Conservation (phyloP, 2,888 invertebrate species). For the Uloborus plumipes region DNA sequence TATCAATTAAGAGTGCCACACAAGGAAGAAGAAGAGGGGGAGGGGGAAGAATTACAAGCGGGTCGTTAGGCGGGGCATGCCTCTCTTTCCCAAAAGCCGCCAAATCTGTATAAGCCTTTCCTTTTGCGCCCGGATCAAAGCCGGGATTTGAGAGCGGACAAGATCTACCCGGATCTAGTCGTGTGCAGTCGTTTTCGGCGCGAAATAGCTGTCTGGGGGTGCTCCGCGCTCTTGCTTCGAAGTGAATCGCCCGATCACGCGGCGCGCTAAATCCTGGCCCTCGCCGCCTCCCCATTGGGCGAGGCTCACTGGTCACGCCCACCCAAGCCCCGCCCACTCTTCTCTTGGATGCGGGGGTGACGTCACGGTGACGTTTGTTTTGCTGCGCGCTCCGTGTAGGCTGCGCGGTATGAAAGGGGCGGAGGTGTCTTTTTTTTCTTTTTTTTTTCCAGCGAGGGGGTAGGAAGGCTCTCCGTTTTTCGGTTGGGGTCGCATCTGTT, state of each 20-base stretch:
- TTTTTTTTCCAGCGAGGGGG: slow-evolving; percentile 15
- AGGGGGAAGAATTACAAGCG: slow-evolving; percentile 39
- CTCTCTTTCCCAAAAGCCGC: slow-evolving; percentile 24
- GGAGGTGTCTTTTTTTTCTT: slow-evolving; percentile 26
- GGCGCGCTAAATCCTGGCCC: slow-evolving; percentile 57
- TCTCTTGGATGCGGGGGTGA: too few species aligned
- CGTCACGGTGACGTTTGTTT: slow-evolving; percentile 34
- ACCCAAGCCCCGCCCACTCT: too few species aligned
- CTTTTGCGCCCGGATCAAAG: slow-evolving; percentile 49
- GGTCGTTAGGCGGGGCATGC: slow-evolving; percentile 61
- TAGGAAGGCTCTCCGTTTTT: slow-evolving; percentile 31
- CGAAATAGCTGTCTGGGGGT: slow-evolving; percentile 32
- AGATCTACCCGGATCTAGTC: slow-evolving; percentile 44
- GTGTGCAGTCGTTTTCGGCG: slow-evolving; percentile 40
- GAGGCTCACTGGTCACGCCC: slow-evolving; percentile 1
- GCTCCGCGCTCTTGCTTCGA: slow-evolving; percentile 26
- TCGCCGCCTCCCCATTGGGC: slow-evolving; percentile 35
- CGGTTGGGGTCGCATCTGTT: slow-evolving; percentile 32
- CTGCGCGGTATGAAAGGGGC: slow-evolving; percentile 5
- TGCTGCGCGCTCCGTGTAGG: slow-evolving; percentile 1
- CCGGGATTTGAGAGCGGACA: slow-evolving; percentile 50
- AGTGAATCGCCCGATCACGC: slow-evolving; percentile 54
- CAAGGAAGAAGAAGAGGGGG: background rate
- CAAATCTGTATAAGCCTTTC: slow-evolving; percentile 61
- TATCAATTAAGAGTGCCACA: slow-evolving; percentile 59